Evolutionary conservation across 1,140 invertebrate genomes (phyloP), one percentile per base, ranked within the genome.

Genomic region (Aphaenogaster rudis): DNA sequence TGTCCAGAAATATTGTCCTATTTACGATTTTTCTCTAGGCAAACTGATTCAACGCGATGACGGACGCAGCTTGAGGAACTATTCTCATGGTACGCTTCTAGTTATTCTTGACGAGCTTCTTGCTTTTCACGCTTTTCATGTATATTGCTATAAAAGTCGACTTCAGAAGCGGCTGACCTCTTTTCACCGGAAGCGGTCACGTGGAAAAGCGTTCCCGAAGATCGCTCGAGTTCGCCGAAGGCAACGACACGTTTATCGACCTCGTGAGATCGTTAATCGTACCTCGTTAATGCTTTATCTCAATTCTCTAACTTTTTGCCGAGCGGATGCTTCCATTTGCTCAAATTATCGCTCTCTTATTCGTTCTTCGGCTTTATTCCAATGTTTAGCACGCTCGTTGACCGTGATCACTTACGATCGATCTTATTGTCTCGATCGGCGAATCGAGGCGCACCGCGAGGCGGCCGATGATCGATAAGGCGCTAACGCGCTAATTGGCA

Each of bases 401-500:
- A 54, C 13, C 13, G 11, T 80, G 86, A 80, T 90, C 52, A 28
- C 52, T 42, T 61, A 86, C 69, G 80, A 82, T 74, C 69, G 81
- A 86, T 90, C 85, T 88, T 88, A 91, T 91, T 88, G 76, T 78
- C 71, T 86, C 67, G 69, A 86, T 76, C 33, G 50, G 89, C 72
- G 85, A 85, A 77, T 67, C 82, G 72, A 74, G 59, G 57, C 77
- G 77, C n/a, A 21, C 82, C 36, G 64, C 54, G 76, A 63, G 63
- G 72, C 86, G 61, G 77, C 64, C 86, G 87, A 90, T 91, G 88
- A 52, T 80, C 89, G 91, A 92, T 92, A 91, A 92, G 89, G 91
- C 74, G 88, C 76, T 88, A 89, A 92, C 61, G 89, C 91, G 91
- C 91, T 92, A 92, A 92, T 92, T 92, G 91, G 91, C 88, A 86